Evolutionary conservation across 1,140 invertebrate species (phyloP).

Genomic region (Calliopsis andreniformis): DNA sequence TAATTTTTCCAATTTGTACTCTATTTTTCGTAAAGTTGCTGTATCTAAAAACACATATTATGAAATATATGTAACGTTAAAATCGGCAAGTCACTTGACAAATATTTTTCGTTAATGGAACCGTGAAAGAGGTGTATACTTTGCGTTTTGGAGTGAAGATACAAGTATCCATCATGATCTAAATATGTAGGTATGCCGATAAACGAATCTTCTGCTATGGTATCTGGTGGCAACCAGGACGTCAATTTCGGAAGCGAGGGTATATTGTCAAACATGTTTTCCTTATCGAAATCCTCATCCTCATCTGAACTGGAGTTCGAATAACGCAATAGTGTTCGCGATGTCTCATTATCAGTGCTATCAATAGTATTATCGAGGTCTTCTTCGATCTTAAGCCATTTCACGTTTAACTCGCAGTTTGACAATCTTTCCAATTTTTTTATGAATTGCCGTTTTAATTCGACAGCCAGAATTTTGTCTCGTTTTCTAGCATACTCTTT

Average conservation of each 20-base stretch:
- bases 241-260: constrained; percentile 4
- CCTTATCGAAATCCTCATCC: not conserved
- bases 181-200: constrained; percentile 82
- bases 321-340: not conserved
- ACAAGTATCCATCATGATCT: constrained; percentile 82
- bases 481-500: constrained; percentile 67
- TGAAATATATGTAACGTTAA: not conserved
- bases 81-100: not conserved
- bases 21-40: constrained; percentile 9
- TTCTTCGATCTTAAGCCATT: constrained; percentile 19
- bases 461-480: constrained; percentile 64
- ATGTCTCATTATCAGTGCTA: not conserved
- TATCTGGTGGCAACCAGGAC: constrained; percentile 74
- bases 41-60: constrained; percentile 28
- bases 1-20: constrained; percentile 76
- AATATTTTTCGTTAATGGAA: not conserved
- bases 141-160: constrained; percentile 76
- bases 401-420: not conserved
- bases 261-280: not conserved
- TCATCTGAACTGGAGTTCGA: not conserved
- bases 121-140: constrained; percentile 45
- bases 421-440: not conserved
- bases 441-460: constrained; percentile 66
- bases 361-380: not conserved
- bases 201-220: constrained; percentile 77